phyloP scores from a whole-genome alignment of 2,113 vertebrate species.

The Ptilorrhoa leucosticta region DNA sequence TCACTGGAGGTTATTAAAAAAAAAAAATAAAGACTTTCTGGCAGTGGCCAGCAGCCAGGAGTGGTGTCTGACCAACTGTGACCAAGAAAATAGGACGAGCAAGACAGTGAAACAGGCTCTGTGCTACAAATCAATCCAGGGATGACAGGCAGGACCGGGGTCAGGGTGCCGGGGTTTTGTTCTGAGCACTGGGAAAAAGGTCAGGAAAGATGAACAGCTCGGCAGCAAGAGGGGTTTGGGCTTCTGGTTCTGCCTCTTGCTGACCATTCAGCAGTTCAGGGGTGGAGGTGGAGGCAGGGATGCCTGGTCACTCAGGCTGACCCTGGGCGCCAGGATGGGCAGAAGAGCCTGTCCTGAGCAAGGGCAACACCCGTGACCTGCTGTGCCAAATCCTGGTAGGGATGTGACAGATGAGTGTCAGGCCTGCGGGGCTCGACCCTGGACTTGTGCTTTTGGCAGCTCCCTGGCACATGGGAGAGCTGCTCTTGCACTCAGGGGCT shows the following conservation, averaged over 20 bases:
- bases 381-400: not conserved
- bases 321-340: not conserved
- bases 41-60: not conserved
- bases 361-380: not conserved
- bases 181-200: not conserved
- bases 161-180: not conserved
- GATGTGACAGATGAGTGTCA: not conserved
- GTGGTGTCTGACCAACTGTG: slow-evolving; percentile 18
- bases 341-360: not conserved
- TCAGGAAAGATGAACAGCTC: not conserved
- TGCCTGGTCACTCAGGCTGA: not conserved
- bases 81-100: slow-evolving; percentile 19
- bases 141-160: not conserved
- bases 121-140: not conserved
- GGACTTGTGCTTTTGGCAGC: not conserved
- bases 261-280: not conserved
- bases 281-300: not conserved
- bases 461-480: not conserved
- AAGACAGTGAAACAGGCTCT: not conserved
- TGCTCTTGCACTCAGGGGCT: fast-evolving
- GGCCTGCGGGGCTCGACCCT: not conserved
- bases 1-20: not conserved
- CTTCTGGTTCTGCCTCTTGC: not conserved
- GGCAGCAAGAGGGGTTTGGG: not conserved
- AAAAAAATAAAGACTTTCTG: not conserved